These are phyloP conservation scores for Rhinogobio ventralis DNA, from an alignment of 2,797 vertebrate species.

Conservation along the genomic window DNA sequence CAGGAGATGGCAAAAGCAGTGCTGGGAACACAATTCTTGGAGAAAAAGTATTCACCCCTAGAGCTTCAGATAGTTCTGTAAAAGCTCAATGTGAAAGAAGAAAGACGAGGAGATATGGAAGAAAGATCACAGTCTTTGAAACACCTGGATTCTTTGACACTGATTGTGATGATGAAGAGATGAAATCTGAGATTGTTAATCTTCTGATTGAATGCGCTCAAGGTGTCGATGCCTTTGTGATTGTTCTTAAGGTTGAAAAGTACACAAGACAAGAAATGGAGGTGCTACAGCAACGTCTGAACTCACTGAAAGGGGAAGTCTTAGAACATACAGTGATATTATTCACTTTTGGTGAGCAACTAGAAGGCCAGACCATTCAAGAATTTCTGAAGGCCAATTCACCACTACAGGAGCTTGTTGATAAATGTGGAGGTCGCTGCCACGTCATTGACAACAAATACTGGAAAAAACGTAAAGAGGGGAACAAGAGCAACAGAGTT, in stretches of 20 bases:
- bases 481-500: conserved; percentile 13
- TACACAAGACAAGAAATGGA: conserved; percentile 42
- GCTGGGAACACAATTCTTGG: conserved; percentile 33
- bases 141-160: conserved; percentile 44
- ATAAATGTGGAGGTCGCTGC: not conserved
- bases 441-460: conserved; percentile 13
- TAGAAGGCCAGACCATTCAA: conserved; percentile 6
- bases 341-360: conserved; percentile 25
- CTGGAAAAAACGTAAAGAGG: conserved; percentile 14
- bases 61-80: no score
- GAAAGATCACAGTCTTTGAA: conserved; percentile 28
- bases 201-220: conserved; percentile 55
- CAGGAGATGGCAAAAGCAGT: conserved; percentile 29
- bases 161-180: not conserved
- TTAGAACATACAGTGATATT: conserved; percentile 21
- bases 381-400: not conserved
- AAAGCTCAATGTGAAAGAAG: no score
- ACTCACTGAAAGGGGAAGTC: not conserved
- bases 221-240: conserved; percentile 59
- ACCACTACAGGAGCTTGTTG: not conserved
- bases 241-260: conserved; percentile 59
- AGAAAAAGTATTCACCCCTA: not conserved
- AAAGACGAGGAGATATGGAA: no score
- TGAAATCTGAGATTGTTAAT: conserved; percentile 46
- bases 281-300: conserved; percentile 10